These are phyloP conservation scores for Caenorhabditis auriculariae DNA, from an alignment of 2,888 invertebrate species.

Conservation along the genomic window DNA sequence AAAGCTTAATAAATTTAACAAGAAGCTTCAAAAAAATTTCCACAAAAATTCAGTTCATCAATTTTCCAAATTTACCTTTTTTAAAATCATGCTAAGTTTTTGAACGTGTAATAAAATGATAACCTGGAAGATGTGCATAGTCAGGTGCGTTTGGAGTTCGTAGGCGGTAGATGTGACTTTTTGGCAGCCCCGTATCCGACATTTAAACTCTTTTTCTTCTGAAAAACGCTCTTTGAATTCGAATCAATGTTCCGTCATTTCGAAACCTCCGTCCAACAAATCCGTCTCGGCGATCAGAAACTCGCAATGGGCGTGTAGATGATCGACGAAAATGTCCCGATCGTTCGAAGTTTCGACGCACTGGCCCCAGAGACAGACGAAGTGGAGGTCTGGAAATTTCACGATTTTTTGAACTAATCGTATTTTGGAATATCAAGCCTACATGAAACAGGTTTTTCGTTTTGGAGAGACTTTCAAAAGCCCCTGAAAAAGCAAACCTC, in stretches of 20 bases:
- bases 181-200: constrained; percentile 29
- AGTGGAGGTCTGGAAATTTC: constrained; percentile 12
- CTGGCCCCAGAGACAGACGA: constrained; percentile 33
- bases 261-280: not conserved
- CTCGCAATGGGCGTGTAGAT: constrained; percentile 25
- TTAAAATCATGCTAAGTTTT: no score
- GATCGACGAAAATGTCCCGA: constrained; percentile 24
- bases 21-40: no score
- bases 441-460: not conserved
- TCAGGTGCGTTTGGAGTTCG: constrained; percentile 33
- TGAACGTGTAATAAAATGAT: no score
- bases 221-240: constrained; percentile 1
- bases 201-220: constrained; percentile 2
- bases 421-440: not conserved
- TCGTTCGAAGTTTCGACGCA: constrained; percentile 16
- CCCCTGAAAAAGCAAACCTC: no score
- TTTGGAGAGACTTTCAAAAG: no score
- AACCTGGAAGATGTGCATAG: constrained; percentile 37
- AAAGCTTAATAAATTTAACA: no score
- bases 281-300: not conserved
- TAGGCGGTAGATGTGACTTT: constrained; percentile 7
- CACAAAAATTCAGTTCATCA: no score
- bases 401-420: no score
- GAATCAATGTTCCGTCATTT: no score
- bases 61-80: no score